Base-by-base conservation (phyloP, 2,888 invertebrate genomes). In the Mythimna albipuncta region DNA sequence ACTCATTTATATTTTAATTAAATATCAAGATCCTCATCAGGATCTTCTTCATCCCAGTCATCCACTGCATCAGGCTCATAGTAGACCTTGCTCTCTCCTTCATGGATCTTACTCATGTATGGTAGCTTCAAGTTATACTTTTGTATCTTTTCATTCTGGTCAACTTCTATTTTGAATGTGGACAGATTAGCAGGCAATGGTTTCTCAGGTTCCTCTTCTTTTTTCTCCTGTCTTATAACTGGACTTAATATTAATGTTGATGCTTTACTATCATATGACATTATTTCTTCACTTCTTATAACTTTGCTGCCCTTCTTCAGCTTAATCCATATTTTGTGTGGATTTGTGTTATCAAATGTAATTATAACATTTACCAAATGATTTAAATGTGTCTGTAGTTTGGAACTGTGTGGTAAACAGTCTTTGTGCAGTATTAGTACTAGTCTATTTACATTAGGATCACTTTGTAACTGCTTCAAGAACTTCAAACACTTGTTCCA, bases 31-130 rank as follows among this genome's bases (percentile, higher is more conserved):
- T 98, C 98, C 92, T 98, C 98, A 96, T 98, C 98, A 2, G 98
- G 98, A 94, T 98, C 98, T 93, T 98, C 98, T 88, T 98, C 98
- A 89, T 98, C 98, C 96, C 98, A 97, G 91, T 98, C 98, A 91
- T 98, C 98, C 2, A 97, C 96, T 69, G 97, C 97, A 93, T 98
- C 98, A 13, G 98, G 98, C 81, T 97, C 97, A 89, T 98, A 98
- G 84, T 97, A 97, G 52, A 98, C 98, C 89, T 97, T 97, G 58
- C 97, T 97, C 75, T 96, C 97, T 0, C 96, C 94, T 70, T 95
- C 92, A 80, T 96, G 94, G 65, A 95, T 95, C 81, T 96, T 96
- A 83, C 92, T 95, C 96, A 95, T 95, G 87, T 97, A 98, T 0
- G 98, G 98, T 69, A 98, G 92, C 74, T 97, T 94, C 54, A 97